Evolutionary conservation across 2,113 vertebrate genomes (phyloP).

Genomic region (Lagenorhynchus albirostris): DNA sequence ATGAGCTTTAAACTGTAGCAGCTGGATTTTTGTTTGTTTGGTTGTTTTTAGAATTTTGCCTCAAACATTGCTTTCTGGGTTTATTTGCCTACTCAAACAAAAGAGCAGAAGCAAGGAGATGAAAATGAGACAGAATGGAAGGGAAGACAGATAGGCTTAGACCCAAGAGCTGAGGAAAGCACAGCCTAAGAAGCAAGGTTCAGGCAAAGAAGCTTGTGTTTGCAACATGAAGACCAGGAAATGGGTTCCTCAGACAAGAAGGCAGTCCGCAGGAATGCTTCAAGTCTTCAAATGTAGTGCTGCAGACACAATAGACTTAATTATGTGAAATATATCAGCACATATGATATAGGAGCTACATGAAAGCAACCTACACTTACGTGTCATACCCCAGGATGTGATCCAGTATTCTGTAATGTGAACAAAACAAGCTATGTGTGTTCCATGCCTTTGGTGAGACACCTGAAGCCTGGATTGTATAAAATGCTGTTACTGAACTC

Average conservation of each 20-base stretch:
- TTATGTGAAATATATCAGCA: background rate
- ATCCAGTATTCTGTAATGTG: background rate
- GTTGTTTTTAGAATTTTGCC: slow-evolving; percentile 55
- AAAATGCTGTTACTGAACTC: background rate
- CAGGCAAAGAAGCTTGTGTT: background rate
- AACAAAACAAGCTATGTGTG: background rate
- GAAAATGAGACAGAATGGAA: slow-evolving; percentile 9
- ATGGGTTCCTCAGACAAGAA: background rate
- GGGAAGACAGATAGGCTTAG: background rate
- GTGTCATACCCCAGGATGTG: background rate
- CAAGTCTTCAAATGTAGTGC: background rate
- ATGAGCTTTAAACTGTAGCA: slow-evolving; percentile 44
- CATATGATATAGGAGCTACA: background rate
- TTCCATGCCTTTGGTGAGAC: background rate
- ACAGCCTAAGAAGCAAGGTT: background rate
- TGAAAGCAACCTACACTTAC: background rate
- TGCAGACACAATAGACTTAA: background rate
- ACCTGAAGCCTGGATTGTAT: background rate
- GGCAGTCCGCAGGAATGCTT: background rate
- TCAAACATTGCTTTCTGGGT: slow-evolving; percentile 57
- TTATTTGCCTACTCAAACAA: slow-evolving; percentile 56
- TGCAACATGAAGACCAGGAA: background rate
- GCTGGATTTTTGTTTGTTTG: slow-evolving; percentile 68
- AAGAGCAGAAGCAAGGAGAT: slow-evolving; percentile 32
- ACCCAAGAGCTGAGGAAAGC: background rate